Conservation (phyloP, 2,113 vertebrate genomes). For the Formicarius rufipectus region DNA sequence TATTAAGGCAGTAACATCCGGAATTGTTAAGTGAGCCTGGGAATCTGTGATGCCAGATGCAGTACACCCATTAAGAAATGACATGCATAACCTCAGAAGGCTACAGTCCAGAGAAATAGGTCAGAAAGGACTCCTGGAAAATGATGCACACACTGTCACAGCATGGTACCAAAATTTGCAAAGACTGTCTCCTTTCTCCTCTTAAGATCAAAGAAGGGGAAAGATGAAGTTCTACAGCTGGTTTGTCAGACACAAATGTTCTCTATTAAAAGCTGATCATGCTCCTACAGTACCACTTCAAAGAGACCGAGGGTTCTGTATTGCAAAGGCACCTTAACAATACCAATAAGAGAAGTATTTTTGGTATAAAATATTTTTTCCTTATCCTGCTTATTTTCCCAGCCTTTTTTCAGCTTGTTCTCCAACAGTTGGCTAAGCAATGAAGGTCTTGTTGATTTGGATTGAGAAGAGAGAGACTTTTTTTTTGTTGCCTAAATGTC, state of each 20-base stretch:
- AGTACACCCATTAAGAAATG: not conserved
- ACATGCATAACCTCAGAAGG: accelerated
- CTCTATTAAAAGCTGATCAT: not conserved
- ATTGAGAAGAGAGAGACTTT: not conserved
- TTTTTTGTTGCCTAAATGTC: not conserved
- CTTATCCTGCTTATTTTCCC: not conserved
- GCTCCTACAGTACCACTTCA: not conserved
- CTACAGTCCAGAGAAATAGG: not conserved
- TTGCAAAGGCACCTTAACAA: not conserved
- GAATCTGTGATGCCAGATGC: not conserved
- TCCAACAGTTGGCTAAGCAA: not conserved
- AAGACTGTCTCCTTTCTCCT: not conserved
- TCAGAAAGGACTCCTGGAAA: not conserved
- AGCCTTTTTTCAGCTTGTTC: not conserved
- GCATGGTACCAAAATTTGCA: not conserved
- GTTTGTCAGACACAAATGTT: not conserved
- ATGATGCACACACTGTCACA: not conserved
- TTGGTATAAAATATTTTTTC: not conserved
- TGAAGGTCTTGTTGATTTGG: not conserved
- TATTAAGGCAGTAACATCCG: not conserved
- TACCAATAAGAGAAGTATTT: not conserved
- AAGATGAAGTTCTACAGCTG: not conserved
- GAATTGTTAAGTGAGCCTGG: not conserved
- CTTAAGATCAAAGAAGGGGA: not conserved
- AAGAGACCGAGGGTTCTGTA: not conserved